Evolutionary conservation across 1,140 invertebrate genomes (phyloP), one percentile per base, ranked within the genome.

Genomic region (Bombus breviceps): DNA sequence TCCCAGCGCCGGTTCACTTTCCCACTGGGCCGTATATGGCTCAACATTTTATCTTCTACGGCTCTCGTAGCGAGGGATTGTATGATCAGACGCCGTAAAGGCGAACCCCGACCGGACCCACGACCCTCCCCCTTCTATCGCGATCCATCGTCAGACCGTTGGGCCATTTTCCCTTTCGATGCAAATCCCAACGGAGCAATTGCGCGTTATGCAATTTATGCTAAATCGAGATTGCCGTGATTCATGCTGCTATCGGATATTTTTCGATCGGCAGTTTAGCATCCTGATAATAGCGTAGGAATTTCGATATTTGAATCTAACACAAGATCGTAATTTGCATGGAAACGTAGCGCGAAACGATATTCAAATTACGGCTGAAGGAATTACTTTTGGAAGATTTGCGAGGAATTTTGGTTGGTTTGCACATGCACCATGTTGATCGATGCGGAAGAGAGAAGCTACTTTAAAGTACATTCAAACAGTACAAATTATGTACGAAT

Each of bases 21-120:
- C 87, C 86, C 85, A 91, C 66, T 86, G 85, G 79, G 34, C 79
- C 86, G 71, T 91, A 91, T 91, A 92, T 89, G 90, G 86, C 59
- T 66, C 78, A 84, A 78, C 81, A 85, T 92, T 92, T 87, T 85
- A 91, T 91, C 83, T 89, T 83, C 81, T 85, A 82, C 41, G 89
- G 88, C n/a, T 71, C 64, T 87, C 59, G 85, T 78, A 87, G 75
- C 69, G 37, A 81, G 62, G 81, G 79, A 82, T 85, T 89, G 69
- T 74, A 80, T 71, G 83, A 89, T 90, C 85, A 80, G 47, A 41
- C 64, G 39, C 75, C 64, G 64, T 84, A 89, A 89, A 87, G 77
- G 76, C 76, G 76, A 85, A 41, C 66, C 82, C 12, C 71, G 64
- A 71, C 83, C 68, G n/a, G 69, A 81, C 69, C 59, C 69, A 37